Evolutionary conservation across 1,140 invertebrate genomes (phyloP), one percentile per base, ranked within the genome.

Genomic region (Agrypnia vestita): DNA sequence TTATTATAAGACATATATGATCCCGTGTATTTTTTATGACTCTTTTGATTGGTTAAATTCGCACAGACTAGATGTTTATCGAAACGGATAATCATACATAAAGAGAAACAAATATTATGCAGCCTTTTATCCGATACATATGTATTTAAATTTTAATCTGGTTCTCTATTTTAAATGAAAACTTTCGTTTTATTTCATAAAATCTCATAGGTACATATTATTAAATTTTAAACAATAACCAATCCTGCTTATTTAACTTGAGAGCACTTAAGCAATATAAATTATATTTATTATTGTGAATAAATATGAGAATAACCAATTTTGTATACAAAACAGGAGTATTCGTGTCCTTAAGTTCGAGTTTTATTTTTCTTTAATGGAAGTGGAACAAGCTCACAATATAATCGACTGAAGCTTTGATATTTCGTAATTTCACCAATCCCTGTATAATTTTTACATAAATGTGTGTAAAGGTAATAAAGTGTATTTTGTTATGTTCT

Each of bases 351-450:
- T 69, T 47, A 46, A 7, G 43, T 47, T 67, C 7, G 43, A 46
- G 17, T 69, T 69, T 69, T 69, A 69, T 69, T 46, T 69, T 69
- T 0, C 64, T 69, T 69, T 46, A n/a, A 47, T 43, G 15, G 9
- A 12, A 67, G 44, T 12, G 35, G 15, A 49, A 47, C 44, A 46
- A 49, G 46, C 43, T 69, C 64, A 46, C 10, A 69, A 69, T 69
- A 46, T 46, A 69, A 69, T 69, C 44, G 64, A 44, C 44, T 69
- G 46, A 51, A 47, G 44, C 46, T 69, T 47, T 46, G 46, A 69
- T 35, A 44, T 69, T 69, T 69, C 44, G 13, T 44, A 47, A 69
- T 12, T 67, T 47, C 62, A 17, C 4, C 35, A 67, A 67, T 67
- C 35, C 17, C 13, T 46, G 64, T 69, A 46, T 49, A 69, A 69